Evolutionary conservation across 2,113 vertebrate species (phyloP), one percentile per base, ranked within the genome.

Genomic region (Zosterops borbonicus): DNA sequence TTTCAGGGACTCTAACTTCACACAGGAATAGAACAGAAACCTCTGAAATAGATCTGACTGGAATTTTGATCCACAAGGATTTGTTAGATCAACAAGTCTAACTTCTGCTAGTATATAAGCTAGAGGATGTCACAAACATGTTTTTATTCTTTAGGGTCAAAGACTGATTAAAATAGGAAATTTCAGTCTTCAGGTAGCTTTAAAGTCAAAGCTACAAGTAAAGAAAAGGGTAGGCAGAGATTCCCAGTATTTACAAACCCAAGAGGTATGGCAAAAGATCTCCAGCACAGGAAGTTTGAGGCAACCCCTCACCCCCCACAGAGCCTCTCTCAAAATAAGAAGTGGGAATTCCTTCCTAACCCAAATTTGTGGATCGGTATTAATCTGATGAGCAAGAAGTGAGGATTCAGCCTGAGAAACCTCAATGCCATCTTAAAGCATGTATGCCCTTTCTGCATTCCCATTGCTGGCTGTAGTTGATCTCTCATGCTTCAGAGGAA

Each of bases 291-390:
- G 35, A 78, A 88, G 55, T 78, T 14, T 84, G 49, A 74, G 60
- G 52, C 13, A 79, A 44, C 3, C 1, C 5, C 44, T 85, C 33
- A 28, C 1, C 4, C 4, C 8, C 0, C 18, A 14, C 14, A 78
- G 31, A 64, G 37, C 20, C 7, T 47, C 27, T 56, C 13, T 41
- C 42, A 77, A 87, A n/a, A 42, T 59, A 42, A 71, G 49, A 49
- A 39, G 24, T 12, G 11, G 24, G 6, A 78, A 87, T 52, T 35
- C 64, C 1, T 3, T 56, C 23, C 29, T 74, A 42, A 69, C 4
- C 9, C 25, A 0, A 46, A 2, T 25, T 39, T 69, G 25, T 46
- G 22, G 16, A 27, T 59, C 4, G 2, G 7, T 79, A 49, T 79
- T 70, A 67, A 89, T 35, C 19, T 7, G 1, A 62, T 58, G 11